Percentiles rank a stretch among this genome's conserved stretches.
Evolutionary conservation across 2,797 vertebrate genomes (phyloP).

Genomic region (Poeciliopsis gracilis): DNA sequence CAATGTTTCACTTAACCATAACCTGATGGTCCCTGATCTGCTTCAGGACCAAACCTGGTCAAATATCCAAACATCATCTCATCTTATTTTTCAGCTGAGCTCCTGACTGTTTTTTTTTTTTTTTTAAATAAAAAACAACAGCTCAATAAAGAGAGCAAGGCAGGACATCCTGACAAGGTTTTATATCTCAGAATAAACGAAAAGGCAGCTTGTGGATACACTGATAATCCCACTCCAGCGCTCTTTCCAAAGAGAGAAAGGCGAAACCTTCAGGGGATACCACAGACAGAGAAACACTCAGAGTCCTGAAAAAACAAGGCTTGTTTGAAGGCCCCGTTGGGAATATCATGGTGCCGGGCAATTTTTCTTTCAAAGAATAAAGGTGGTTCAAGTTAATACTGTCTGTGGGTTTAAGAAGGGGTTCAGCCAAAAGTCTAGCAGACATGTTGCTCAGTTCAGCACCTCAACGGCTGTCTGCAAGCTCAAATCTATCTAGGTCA

Average conservation of each 20-base stretch:
- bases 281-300: conserved; percentile 78
- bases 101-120: conserved; percentile 55
- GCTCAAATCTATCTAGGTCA: conserved; percentile 71
- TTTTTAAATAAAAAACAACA: conserved; percentile 34
- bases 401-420: conserved; percentile 76
- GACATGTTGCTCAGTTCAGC: conserved; percentile 75
- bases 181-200: conserved; percentile 69
- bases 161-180: conserved; percentile 63
- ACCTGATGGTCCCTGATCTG: conserved; percentile 61
- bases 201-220: conserved; percentile 68
- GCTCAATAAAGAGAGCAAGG: conserved; percentile 51
- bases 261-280: conserved; percentile 79
- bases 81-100: conserved; percentile 58
- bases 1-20: conserved; percentile 58
- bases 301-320: conserved; percentile 77
- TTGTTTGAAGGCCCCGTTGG: conserved; percentile 83
- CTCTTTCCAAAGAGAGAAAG: conserved; percentile 75
- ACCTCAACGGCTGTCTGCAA: conserved; percentile 75
- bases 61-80: conserved; percentile 30
- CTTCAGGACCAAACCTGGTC: conserved; percentile 20
- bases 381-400: conserved; percentile 80
- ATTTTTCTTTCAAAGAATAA: conserved; percentile 82
- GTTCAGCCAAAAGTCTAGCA: conserved; percentile 76
- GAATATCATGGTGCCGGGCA: conserved; percentile 82
- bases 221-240: conserved; percentile 70